Base-by-base conservation (phyloP, 2,113 vertebrate genomes). In the Nerophis ophidion region DNA sequence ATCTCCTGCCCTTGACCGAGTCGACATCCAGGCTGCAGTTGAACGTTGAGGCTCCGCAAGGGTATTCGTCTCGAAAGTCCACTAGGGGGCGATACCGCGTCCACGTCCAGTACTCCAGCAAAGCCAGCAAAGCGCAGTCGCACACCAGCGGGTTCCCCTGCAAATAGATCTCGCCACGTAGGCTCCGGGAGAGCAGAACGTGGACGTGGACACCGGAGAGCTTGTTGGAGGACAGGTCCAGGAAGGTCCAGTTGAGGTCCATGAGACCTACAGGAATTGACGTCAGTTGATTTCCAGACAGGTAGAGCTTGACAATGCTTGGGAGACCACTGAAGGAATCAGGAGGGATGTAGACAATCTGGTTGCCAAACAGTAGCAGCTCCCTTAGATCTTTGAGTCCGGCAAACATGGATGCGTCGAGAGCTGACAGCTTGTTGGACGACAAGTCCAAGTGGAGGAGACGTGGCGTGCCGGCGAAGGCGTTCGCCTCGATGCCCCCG, bases 71-170 rank as follows among this genome's bases (percentile, higher is more conserved):
- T 75, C 69, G 86, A 80, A 94, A 94, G 70, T 93, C 91, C 66
- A 90, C 35, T 15, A 93, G 76, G 0, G 92, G 88, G 17, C 52
- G 80, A 74, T 93, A 93, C 63, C 90, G 89, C 74, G 89, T 90
- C 60, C 89, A 90, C 68, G 83, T 81, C 93, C 92, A 95, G 68
- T 91, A 92, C 71, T 88, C 81, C 38, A 93, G 69, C 89, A 95
- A 77, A 16, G 89, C 87, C 3, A 89, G 79, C 42, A 93, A 74
- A 2, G 76, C 38, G 35, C 92, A 93, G 76, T 93, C 91, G 76
- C 93, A 95, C 13, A 77, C 60, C 71, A 95, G 85, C 1, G 91
- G 93, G 69, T 95, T 95, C 58, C 86, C 90, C 38, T 95, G 93
- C 75, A 95, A 84, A 74, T 93, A 93, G 77, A 93, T 85, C 55